Evolutionary conservation across 2,113 vertebrate genomes (phyloP).

Genomic region (Leptobrachium ailaonicum): DNA sequence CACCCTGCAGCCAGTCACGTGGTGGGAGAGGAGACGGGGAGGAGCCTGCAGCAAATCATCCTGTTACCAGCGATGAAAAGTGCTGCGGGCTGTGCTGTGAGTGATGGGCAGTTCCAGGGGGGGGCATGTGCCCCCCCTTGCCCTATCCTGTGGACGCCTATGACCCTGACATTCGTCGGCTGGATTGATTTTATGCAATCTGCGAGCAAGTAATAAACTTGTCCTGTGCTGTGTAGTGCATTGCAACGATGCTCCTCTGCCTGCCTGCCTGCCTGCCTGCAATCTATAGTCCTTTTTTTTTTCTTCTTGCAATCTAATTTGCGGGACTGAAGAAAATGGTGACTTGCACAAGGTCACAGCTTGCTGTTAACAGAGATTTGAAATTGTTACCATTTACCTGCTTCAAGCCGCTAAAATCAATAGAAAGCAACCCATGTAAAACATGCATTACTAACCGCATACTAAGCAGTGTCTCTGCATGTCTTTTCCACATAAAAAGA

Average conservation of each 20-base stretch:
- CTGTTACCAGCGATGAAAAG: too few species aligned
- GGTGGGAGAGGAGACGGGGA: too few species aligned
- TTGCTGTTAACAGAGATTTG: constrained; percentile 1
- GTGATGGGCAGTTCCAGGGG: too few species aligned
- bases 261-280: neutral
- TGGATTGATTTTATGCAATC: constrained; percentile 27
- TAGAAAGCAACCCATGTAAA: neutral
- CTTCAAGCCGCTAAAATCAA: neutral
- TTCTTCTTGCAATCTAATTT: constrained; percentile 6
- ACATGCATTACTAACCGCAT: neutral
- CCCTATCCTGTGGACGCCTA: too few species aligned
- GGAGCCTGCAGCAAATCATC: too few species aligned
- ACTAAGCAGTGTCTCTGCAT: neutral
- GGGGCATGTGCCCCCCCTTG: too few species aligned
- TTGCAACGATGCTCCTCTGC: neutral
- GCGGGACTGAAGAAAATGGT: neutral
- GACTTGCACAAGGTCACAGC: neutral
- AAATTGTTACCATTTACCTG: constrained; percentile 1
- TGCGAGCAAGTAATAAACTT: constrained; percentile 18
- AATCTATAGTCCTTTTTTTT: neutral
- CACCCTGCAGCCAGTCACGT: too few species aligned
- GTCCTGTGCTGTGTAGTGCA: neutral
- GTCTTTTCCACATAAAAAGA: neutral
- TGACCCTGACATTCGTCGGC: neutral
- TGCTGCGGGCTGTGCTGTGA: too few species aligned